Conservation (phyloP, 2,888 invertebrate species). For the Nipponacmea schrenckii region DNA sequence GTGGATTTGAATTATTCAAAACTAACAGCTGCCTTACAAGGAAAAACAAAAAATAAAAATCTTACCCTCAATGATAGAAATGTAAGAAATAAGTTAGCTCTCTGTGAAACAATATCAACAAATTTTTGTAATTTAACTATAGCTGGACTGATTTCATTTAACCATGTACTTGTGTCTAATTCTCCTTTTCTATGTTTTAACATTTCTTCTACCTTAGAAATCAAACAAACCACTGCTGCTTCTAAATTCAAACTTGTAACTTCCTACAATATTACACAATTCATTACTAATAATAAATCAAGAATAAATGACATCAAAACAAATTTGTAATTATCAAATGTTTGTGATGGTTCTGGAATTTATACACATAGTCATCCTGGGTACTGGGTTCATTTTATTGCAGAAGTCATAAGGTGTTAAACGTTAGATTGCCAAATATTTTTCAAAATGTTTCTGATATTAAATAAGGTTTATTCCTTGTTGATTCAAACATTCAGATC, state of each 20-base stretch:
- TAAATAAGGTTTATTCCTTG: too few relatives aligned
- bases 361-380: too few relatives aligned
- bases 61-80: conserved; percentile 64
- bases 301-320: neutral
- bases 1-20: too few relatives aligned
- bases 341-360: too few relatives aligned
- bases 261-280: conserved; percentile 69
- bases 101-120: conserved; percentile 64
- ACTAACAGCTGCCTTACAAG: too few relatives aligned
- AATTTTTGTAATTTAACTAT: conserved; percentile 78
- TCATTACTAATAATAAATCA: neutral
- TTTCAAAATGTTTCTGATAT: too few relatives aligned
- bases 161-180: conserved; percentile 72
- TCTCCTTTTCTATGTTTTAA: conserved; percentile 14
- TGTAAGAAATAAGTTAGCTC: conserved; percentile 82
- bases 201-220: conserved; percentile 84
- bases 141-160: conserved; percentile 81
- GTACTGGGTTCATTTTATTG: too few relatives aligned
- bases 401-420: too few relatives aligned
- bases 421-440: too few relatives aligned
- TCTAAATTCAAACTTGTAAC: conserved; percentile 86
- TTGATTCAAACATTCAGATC: too few relatives aligned
- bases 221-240: conserved; percentile 86
- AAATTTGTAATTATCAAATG: too few relatives aligned
- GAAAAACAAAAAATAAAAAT: too few relatives aligned